phyloP scores from a whole-genome alignment of 2,113 vertebrate genomes.

The Dasypus novemcinctus region DNA sequence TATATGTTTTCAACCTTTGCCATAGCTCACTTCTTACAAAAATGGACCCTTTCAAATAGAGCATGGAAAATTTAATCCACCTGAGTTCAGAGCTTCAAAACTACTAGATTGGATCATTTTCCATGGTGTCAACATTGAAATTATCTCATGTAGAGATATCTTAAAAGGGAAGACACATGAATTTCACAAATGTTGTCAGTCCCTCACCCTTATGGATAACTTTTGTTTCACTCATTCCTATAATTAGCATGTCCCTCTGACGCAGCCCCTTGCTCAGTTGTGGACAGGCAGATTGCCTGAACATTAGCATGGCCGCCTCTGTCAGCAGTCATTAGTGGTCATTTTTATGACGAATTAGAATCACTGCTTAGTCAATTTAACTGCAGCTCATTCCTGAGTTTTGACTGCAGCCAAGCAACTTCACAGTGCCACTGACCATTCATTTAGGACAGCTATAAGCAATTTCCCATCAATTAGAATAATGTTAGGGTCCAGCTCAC shows the following conservation, averaged over 20 bases:
- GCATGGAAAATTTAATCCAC: conserved; percentile 85
- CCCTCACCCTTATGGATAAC: background rate
- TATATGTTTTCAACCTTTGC: conserved; percentile 82
- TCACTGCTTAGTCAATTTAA: background rate
- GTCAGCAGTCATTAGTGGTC: background rate
- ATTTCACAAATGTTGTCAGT: conserved; percentile 41
- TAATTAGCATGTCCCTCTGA: conserved; percentile 1
- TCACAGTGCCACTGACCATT: background rate
- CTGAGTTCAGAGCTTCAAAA: conserved; percentile 79
- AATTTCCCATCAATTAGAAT: background rate
- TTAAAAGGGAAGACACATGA: conserved; percentile 74
- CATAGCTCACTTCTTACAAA: conserved; percentile 81
- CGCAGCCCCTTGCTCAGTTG: background rate
- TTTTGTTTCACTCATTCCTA: conserved; percentile 61
- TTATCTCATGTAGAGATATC: conserved; percentile 77
- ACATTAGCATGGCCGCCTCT: background rate
- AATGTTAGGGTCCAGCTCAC: background rate
- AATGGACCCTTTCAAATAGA: conserved; percentile 83
- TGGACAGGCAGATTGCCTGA: background rate
- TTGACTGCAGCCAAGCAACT: background rate
- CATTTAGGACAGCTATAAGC: background rate
- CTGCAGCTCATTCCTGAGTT: background rate
- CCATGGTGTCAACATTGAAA: conserved; percentile 77
- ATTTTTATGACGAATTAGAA: background rate
- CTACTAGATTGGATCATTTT: conserved; percentile 80